phyloP scores from a whole-genome alignment of 1,140 invertebrate genomes.

The Caerostris darwini region DNA sequence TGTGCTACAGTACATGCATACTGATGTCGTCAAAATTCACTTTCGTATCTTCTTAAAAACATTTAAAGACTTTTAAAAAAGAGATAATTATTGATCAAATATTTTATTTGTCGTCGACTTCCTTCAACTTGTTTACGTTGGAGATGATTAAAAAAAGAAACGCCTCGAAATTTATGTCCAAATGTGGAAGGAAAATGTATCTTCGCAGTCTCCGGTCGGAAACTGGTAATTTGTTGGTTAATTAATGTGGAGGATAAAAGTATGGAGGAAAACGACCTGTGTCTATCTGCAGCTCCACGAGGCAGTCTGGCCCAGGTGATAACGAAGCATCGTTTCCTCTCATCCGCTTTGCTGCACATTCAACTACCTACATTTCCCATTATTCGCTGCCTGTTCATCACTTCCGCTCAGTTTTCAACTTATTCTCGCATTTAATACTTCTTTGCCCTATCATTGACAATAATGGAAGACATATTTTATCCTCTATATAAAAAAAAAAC shows the following conservation, averaged over 20 bases:
- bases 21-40: background rate
- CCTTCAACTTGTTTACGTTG: background rate
- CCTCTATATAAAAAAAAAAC: no score
- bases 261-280: conserved; percentile 65
- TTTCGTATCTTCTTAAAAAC: background rate
- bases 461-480: background rate
- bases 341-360: background rate
- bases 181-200: conserved; percentile 51
- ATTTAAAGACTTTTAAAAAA: no score
- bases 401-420: background rate
- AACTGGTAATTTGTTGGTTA: conserved; percentile 41
- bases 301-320: conserved; percentile 71
- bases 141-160: background rate
- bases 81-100: background rate
- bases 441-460: background rate
- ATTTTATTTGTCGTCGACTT: background rate
- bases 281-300: conserved; percentile 56
- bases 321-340: conserved; percentile 69
- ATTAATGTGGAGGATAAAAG: conserved; percentile 44
- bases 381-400: conserved; percentile 20
- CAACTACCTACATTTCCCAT: conserved; percentile 32
- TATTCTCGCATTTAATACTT: conserved; percentile 5
- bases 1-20: no score
- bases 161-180: conserved; percentile 21
- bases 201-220: conserved; percentile 37